These are phyloP conservation scores for Mamestra brassicae DNA, from an alignment of 2,888 invertebrate species.

Conservation along the genomic window DNA sequence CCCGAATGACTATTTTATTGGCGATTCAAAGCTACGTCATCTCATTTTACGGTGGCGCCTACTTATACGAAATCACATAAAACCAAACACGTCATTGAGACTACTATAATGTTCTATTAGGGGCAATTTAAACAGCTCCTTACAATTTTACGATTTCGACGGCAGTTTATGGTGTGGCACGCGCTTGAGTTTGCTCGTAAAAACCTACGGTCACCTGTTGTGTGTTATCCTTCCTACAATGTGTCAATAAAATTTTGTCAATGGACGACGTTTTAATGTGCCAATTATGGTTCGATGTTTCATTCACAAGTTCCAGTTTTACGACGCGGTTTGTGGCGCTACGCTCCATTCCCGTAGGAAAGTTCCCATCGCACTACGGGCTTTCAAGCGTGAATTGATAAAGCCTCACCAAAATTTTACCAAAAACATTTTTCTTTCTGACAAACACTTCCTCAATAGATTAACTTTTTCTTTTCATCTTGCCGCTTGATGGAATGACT, in stretches of 20 bases:
- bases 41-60: constrained; percentile 77
- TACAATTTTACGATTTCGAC: constrained; percentile 85
- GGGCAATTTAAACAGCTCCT: constrained; percentile 84
- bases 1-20: constrained; percentile 72
- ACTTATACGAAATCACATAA: constrained; percentile 82
- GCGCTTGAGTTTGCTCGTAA: constrained; percentile 84
- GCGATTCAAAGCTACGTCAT: constrained; percentile 70
- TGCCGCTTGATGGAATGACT: constrained; percentile 30
- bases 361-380: constrained; percentile 46
- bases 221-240: constrained; percentile 80
- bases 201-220: constrained; percentile 89
- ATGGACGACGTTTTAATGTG: constrained; percentile 85
- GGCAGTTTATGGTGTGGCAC: constrained; percentile 82
- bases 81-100: constrained; percentile 84
- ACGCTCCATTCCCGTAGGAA: constrained; percentile 67
- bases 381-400: constrained; percentile 59
- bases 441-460: constrained; percentile 51
- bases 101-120: constrained; percentile 85
- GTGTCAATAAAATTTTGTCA: constrained; percentile 86
- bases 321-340: constrained; percentile 72
- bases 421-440: constrained; percentile 35
- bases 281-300: constrained; percentile 84
- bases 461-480: constrained; percentile 43
- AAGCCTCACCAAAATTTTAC: constrained; percentile 44
- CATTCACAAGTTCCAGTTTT: constrained; percentile 81